These are phyloP conservation scores for Scaeva pyrastri DNA, from an alignment of 2,888 invertebrate species.

Conservation along the genomic window DNA sequence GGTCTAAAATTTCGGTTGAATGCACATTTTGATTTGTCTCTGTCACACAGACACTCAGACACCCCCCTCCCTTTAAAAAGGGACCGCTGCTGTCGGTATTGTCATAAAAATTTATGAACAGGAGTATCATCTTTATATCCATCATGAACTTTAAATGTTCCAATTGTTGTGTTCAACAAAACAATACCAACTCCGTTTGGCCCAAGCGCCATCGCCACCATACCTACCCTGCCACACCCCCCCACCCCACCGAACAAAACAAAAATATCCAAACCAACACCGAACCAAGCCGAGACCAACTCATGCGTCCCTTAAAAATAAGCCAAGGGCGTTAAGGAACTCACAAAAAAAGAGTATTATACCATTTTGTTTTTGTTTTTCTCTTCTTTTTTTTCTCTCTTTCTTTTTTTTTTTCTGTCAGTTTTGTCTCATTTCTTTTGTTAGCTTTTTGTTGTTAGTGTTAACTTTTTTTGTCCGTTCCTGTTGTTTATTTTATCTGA, in stretches of 20 bases:
- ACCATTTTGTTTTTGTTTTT: constrained; percentile 12
- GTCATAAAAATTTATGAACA: constrained; percentile 58
- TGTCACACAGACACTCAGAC: constrained; percentile 28
- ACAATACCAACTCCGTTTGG: constrained; percentile 10
- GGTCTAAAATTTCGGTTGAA: constrained; percentile 28
- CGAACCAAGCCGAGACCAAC: not conserved
- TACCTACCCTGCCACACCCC: too few species aligned
- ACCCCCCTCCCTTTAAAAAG: not conserved
- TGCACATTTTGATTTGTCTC: constrained; percentile 60
- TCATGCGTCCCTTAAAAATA: constrained; percentile 29
- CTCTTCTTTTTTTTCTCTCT: not conserved
- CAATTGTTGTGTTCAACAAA: constrained; percentile 44
- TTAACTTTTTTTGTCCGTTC: constrained; percentile 22
- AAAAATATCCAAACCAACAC: constrained; percentile 7
- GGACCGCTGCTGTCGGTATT: not conserved
- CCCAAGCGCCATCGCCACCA: not conserved
- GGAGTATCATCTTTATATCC: constrained; percentile 40
- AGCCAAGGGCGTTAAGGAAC: constrained; percentile 47
- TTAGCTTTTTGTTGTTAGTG: constrained; percentile 44
- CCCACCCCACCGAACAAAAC: not conserved
- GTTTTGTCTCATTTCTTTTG: constrained; percentile 17
- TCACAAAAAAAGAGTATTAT: constrained; percentile 16
- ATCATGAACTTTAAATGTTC: constrained; percentile 33
- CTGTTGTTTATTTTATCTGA: constrained; percentile 19
- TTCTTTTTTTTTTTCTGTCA: not conserved